These are phyloP conservation scores for Amiota minor DNA, from an alignment of 2,888 invertebrate genomes.

Conservation along the genomic window DNA sequence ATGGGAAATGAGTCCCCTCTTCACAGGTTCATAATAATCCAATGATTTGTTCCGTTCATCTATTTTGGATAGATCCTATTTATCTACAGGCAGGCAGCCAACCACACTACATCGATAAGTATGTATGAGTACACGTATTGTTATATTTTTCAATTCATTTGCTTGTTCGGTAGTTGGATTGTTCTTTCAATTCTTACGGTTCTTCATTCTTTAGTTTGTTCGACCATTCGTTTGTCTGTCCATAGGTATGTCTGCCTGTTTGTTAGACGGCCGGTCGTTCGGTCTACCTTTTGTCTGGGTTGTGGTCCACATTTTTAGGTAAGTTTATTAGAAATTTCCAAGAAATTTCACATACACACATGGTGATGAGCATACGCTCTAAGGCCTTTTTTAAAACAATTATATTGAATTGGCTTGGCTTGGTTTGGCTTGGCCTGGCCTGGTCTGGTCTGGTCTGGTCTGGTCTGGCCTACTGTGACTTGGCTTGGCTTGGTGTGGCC, in stretches of 20 bases:
- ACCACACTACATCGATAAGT: background rate
- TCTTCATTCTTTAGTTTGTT: background rate
- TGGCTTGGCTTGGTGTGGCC: too few relatives aligned
- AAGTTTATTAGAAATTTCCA: conserved; percentile 54
- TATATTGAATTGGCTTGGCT: too few relatives aligned
- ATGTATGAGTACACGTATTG: background rate
- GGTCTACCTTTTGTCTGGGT: background rate
- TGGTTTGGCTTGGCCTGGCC: too few relatives aligned
- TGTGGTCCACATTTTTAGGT: conserved; percentile 28
- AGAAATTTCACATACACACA: conserved; percentile 40
- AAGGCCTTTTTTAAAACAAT: too few relatives aligned
- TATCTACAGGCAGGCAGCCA: background rate
- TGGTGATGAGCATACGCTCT: background rate
- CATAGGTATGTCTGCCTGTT: background rate
- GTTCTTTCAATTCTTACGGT: background rate
- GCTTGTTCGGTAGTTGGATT: background rate
- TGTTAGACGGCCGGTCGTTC: background rate
- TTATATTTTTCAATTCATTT: background rate
- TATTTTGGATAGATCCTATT: background rate
- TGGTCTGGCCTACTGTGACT: too few relatives aligned
- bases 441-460: too few relatives aligned
- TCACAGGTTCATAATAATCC: too few relatives aligned
- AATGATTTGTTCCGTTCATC: background rate
- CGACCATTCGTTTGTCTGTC: background rate
- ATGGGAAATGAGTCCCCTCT: too few relatives aligned